Evolutionary conservation across 2,797 vertebrate species (phyloP).

Genomic region (Rachycentron canadum): DNA sequence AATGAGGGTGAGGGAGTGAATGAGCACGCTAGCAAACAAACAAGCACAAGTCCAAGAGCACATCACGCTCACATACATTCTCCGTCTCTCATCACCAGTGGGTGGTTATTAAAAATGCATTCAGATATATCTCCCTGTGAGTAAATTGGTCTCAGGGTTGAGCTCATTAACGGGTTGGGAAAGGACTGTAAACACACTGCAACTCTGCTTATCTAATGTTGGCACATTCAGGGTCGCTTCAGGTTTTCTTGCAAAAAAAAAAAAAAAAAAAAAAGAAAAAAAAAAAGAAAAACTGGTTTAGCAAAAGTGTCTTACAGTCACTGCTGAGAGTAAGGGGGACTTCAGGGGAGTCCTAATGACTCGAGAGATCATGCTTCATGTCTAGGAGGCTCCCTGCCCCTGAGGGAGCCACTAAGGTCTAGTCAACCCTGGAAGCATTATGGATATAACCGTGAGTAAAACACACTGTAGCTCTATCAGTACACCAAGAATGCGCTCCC

Average conservation of each 20-base stretch:
- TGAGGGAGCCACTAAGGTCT: conserved; percentile 64
- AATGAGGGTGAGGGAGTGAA: conserved; percentile 58
- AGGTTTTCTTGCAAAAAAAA: conserved; percentile 65
- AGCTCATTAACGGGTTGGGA: conserved; percentile 82
- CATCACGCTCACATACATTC: conserved; percentile 72
- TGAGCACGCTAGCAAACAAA: conserved; percentile 68
- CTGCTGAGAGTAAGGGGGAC: conserved; percentile 46
- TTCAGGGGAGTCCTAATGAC: conserved; percentile 66
- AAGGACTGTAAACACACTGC: conserved; percentile 81
- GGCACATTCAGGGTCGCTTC: conserved; percentile 71
- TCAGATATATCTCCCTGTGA: conserved; percentile 80
- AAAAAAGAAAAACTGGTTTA: conserved; percentile 45
- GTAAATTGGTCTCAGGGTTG: conserved; percentile 84
- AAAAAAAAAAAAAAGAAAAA: conserved; percentile 58
- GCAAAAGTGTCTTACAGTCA: conserved; percentile 63
- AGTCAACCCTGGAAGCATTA: conserved; percentile 60
- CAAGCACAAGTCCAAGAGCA: conserved; percentile 69
- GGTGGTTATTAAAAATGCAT: conserved; percentile 87
- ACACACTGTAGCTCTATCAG: conserved; percentile 49
- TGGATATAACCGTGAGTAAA: conserved; percentile 55
- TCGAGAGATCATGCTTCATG: conserved; percentile 62
- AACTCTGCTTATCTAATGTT: conserved; percentile 75
- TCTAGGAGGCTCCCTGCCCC: conserved; percentile 66
- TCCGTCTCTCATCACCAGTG: conserved; percentile 80
- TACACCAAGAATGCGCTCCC: conserved; percentile 27